These are phyloP conservation scores for Fregetta grallaria DNA, from an alignment of 2,113 vertebrate species.

Conservation along the genomic window DNA sequence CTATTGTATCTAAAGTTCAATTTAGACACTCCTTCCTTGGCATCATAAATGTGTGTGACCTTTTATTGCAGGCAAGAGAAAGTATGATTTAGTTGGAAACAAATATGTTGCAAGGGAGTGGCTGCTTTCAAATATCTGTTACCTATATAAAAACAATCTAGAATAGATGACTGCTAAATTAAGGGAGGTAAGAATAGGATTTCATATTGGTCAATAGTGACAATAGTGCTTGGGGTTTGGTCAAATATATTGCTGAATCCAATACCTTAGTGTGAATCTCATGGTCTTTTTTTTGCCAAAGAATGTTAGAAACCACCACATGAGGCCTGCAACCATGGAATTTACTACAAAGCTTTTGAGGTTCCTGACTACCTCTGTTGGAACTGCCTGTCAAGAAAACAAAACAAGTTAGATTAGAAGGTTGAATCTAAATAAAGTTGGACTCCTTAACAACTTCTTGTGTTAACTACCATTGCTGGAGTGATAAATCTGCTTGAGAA, in stretches of 20 bases:
- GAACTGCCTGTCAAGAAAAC: constrained; percentile 23
- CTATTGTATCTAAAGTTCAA: background rate
- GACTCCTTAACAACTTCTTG: background rate
- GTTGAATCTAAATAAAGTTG: background rate
- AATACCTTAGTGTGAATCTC: constrained; percentile 44
- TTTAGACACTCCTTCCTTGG: background rate
- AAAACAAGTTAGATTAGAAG: constrained; percentile 36
- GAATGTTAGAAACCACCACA: background rate
- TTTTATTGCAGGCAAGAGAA: background rate
- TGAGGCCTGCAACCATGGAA: background rate
- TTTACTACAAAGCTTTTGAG: constrained; percentile 17
- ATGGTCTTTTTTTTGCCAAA: background rate
- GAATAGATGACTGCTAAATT: background rate
- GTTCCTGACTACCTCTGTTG: background rate
- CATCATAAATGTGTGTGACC: background rate
- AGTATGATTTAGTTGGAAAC: background rate
- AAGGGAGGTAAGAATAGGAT: background rate
- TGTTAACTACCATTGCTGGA: background rate
- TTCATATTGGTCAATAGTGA: background rate
- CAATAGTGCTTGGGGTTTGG: background rate
- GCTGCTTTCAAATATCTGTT: background rate
- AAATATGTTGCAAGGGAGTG: background rate
- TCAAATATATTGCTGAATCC: constrained; percentile 36
- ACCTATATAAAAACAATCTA: background rate
- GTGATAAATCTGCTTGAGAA: background rate